Base-by-base conservation (phyloP, 2,888 invertebrate genomes). In the Beris chalybata region DNA sequence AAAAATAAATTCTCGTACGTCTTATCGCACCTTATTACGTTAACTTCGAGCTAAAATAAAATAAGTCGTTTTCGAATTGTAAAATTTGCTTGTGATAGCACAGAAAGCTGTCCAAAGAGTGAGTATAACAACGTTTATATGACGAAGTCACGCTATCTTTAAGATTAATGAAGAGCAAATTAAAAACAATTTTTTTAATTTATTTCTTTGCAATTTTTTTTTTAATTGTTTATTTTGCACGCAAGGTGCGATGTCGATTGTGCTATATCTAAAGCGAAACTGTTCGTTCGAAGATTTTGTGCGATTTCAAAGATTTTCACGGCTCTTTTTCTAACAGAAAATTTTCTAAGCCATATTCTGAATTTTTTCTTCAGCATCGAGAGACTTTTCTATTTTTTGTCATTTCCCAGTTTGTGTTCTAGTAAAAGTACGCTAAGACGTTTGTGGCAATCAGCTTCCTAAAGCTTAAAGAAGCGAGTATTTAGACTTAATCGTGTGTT, bases 211-310 rank as follows among this genome's bases (percentile, higher is more conserved):
- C 5, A 11, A 30, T 53, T 29, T 12, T 61, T 15, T 5, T 15
- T 61, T 61, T 43, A 4, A 32, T 43, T 56, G 32, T 56, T 56
- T 38, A 31, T 55, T 22, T 43, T 56, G 15, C 38, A 38, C 43
- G 13, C 13, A 38, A 38, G 13, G 3, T 47, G 52, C 52, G 61
- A 61, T 32, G 61, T 61, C 61, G 61, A 61, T 29, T 50, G 38
- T 30, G 52, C 61, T 61, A 50, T 31, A 52, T 32, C 61, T 61
- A 61, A 61, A 38, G 61, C 43, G 61, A 61, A 61, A 61, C 61
- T 61, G 61, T 22, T 38, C 38, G 61, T 43, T 52, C 32, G 32
- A 15, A 9, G 22, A 15, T 9, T 4, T 50, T 30, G 22, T 13
- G 6, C 38, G 38, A 38, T 38, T 38, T 38, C 5, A 3, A 38